Conservation (phyloP, 2,888 invertebrate genomes). For the Branchellion lobata region DNA sequence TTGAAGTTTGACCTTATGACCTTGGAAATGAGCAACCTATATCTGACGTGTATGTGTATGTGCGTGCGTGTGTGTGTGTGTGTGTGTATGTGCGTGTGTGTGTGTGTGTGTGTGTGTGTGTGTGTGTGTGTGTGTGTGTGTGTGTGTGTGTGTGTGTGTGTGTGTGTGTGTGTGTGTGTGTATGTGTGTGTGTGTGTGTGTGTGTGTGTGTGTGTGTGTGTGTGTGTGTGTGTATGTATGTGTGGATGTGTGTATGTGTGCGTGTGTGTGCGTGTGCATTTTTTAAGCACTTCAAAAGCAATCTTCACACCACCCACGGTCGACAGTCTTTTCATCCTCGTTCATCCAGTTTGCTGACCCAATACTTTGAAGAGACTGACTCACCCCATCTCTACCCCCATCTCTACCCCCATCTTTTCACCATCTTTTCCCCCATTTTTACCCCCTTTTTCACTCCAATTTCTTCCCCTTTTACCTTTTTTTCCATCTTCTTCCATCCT, state of each 20-base stretch:
- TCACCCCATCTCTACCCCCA: too few species aligned
- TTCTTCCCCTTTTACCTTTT: too few species aligned
- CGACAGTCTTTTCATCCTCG: too few species aligned
- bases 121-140: constrained; percentile 25
- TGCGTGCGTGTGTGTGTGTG: constrained; percentile 17
- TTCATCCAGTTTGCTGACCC: too few species aligned
- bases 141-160: constrained; percentile 32
- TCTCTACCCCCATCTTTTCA: too few species aligned
- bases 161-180: constrained; percentile 28
- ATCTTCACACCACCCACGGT: not conserved
- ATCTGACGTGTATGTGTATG: constrained; percentile 21
- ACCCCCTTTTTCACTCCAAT: too few species aligned
- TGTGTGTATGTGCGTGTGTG: constrained; percentile 28
- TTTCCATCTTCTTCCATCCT: too few species aligned
- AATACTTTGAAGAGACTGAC: too few species aligned
- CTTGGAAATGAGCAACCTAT: constrained; percentile 32
- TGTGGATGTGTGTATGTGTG: not conserved
- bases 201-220: not conserved
- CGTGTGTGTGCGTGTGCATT: constrained; percentile 43
- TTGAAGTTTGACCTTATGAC: constrained; percentile 41
- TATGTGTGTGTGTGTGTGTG: constrained; percentile 30
- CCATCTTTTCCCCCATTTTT: too few species aligned
- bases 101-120: constrained; percentile 31
- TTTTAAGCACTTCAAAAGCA: not conserved
- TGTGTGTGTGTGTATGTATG: not conserved